Evolutionary conservation across 2,113 vertebrate species (phyloP), one percentile per base, ranked within the genome.

Genomic region (Casuarius casuarius): DNA sequence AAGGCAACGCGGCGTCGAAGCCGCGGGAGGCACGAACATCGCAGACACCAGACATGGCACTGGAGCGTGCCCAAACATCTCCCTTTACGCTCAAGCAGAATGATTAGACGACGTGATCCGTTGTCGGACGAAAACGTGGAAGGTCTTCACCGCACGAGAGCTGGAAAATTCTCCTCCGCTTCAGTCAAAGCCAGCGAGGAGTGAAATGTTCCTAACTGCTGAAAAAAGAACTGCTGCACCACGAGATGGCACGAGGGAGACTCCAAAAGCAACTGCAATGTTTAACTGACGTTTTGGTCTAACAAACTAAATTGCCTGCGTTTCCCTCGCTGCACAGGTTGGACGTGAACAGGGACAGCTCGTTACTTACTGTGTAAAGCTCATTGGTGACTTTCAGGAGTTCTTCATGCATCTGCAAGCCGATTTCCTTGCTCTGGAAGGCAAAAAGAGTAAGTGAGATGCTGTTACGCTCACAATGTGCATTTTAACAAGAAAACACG

Each of bases 401-500:
- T 73, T 99, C 99, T 70, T 99, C 99, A 0, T 99, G 99, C 99
- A 99, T 99, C 98, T 99, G 99, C 20, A 99, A 97, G 23, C 99
- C 99, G 29, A 99, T 99, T 92, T 99, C 99, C 97, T 99, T 99
- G 96, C 99, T 99, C 99, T 99, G 98, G n/a, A 97, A 98, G 72
- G 92, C 67, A 94, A 71, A 63, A 94, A 35, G 56, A 62, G 62
- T 35, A 13, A 66, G 29, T 54, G 38, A 82, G 38, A 49, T 65
- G 44, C 65, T 33, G 28, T n/a, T 59, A 35, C 0, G 10, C 56
- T 87, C 73, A 72, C 26, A 82, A 35, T 5, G 4, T 0, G 25
- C 23, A 14, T 33, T 54, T 44, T 65, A 29, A 78, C 87, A 91
- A n/a, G 29, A 71, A 77, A 91, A 48, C 4, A 7, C 7, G 6